Base-by-base conservation (phyloP, 2,797 vertebrate species). In the Dendrocincla fuliginosa region DNA sequence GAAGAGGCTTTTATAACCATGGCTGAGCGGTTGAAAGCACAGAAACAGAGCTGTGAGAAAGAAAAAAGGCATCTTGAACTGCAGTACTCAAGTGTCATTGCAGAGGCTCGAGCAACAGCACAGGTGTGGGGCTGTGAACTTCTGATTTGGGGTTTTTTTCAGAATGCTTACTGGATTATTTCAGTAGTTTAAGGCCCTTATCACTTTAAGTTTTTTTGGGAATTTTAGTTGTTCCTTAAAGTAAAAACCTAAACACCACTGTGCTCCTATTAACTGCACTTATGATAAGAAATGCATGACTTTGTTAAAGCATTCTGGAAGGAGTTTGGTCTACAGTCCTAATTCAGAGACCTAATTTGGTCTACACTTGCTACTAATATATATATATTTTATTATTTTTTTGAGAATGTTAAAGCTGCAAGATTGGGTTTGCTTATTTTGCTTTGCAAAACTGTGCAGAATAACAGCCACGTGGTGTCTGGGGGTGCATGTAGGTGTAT, bases 31-130 rank as follows among this genome's bases (percentile, higher is more conserved):
- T 93, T 98, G 96, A 98, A 98, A 98, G 98, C 89, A 78, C 98
- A 98, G 39, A 98, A 99, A 95, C 97, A 97, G 93, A 98, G 92
- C 50, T 98, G 98, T 98, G 98, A 98, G 79, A 97, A 97, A 65
- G 97, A 98, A 67, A 98, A 98, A 91, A 97, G 86, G 25, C 96
- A 97, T 67, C 92, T 98, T 96, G 98, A 98, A 55, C 82, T 97
- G 63, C 97, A 97, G 44, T 98, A 98, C 79, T 96, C 95, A 13
- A 93, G 89, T 87, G 96, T 98, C 84, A 97, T 97, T 56, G 69
- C 95, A 47, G 98, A 98, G 92, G 94, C 97, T 83, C 97, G 96
- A 35, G 94, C 95, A 96, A 97, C 97, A 92, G 97, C 97, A 87
- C 97, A 98, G 98, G 98, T 98, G 97, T n/a, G 87, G 76, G 73